Evolutionary conservation across 2,113 vertebrate genomes (phyloP), one percentile per base, ranked within the genome.

Genomic region (Lampris incognitus): DNA sequence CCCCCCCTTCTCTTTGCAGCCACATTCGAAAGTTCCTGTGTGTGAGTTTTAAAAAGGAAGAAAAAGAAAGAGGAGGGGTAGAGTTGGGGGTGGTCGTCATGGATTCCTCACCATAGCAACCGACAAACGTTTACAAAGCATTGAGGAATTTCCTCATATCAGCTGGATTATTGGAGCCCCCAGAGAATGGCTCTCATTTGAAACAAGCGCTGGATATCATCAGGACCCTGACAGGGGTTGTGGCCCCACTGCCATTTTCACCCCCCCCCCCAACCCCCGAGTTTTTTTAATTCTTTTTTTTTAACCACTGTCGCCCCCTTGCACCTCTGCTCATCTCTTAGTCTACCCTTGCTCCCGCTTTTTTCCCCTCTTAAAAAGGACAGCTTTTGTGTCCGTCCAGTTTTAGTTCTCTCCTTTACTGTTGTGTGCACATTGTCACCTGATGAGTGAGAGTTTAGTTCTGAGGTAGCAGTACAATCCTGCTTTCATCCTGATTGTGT

Each of bases 111-210:
- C 93, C 92, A 95, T 95, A 86, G 94, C 93, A 94, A 95, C 94
- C 85, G 65, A 91, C 92, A 94, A 94, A 95, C 93, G 92, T 95
- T 95, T 94, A 94, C 93, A 94, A 94, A 95, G 94, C 94, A 94
- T 92, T 93, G 84, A 94, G 94, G 93, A 94, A 95, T 95, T 94
- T 95, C 94, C 93, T 94, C 93, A 94, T 95, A 95, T 95, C 94
- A 95, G 93, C 93, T 95, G 94, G 94, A 95, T 95, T 95, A 94
- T 93, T 94, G 92, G 86, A 94, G 89, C 89, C 91, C 90, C 91
- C 85, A 57, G 93, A 92, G 92, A 91, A 85, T 73, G 1, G 75
- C 81, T 87, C 88, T 89, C 67, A 82, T 87, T 88, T 58, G 77
- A 91, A 92, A 92, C 93, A 88, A 92, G 87, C 40, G 66, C 87